Percentiles rank a stretch among this genome's conserved stretches.
phyloP scores from a whole-genome alignment of 2,888 invertebrate genomes.

The Panopea generosa region DNA sequence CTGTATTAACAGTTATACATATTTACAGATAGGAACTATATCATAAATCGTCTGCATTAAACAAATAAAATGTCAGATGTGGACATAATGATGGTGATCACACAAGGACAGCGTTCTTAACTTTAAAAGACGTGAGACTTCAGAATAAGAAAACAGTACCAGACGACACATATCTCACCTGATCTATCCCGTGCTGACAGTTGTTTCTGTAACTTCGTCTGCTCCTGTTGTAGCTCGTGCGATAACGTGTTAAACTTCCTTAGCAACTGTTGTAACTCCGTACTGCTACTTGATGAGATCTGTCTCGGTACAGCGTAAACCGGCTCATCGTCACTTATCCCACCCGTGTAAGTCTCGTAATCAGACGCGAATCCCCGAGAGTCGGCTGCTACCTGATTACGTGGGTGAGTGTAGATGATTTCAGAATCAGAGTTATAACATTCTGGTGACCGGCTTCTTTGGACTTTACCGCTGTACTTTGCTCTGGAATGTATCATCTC shows the following conservation, averaged over 20 bases:
- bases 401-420: constrained; percentile 85
- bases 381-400: constrained; percentile 66
- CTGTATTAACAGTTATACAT: too few relatives aligned
- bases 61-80: too few relatives aligned
- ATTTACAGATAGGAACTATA: too few relatives aligned
- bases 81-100: too few relatives aligned
- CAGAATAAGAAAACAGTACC: too few relatives aligned
- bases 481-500: constrained; percentile 80
- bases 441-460: constrained; percentile 87
- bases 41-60: too few relatives aligned
- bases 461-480: constrained; percentile 76
- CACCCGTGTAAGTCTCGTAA: constrained; percentile 80
- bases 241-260: constrained; percentile 84
- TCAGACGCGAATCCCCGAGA: constrained; percentile 80
- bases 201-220: constrained; percentile 79
- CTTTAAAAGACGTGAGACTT: too few relatives aligned
- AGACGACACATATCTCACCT: neutral
- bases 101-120: too few relatives aligned
- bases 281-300: constrained; percentile 78
- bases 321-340: constrained; percentile 78
- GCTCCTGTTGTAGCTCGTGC: constrained; percentile 86
- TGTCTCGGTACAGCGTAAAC: constrained; percentile 79
- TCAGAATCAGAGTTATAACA: constrained; percentile 96
- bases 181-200: constrained; percentile 51
- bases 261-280: constrained; percentile 82